These are phyloP conservation scores for Myrmophylax atrothorax DNA, from an alignment of 2,113 vertebrate species.

Conservation along the genomic window DNA sequence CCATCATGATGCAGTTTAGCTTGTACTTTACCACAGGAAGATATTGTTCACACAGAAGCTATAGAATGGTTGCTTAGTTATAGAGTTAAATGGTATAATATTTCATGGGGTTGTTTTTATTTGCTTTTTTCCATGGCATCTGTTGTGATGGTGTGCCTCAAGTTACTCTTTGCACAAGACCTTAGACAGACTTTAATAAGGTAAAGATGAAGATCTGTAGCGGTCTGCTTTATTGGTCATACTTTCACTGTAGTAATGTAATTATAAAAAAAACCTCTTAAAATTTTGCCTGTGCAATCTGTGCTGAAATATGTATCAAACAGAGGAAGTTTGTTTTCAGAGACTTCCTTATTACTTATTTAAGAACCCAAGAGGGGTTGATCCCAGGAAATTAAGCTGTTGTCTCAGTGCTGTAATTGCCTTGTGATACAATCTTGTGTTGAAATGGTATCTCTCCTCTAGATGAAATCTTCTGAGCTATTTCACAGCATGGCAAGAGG, in stretches of 20 bases:
- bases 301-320: not conserved
- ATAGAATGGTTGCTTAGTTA: not conserved
- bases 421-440: not conserved
- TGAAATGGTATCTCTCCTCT: slow-evolving; percentile 18
- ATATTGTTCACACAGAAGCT: not conserved
- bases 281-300: not conserved
- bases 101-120: not conserved
- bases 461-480: not conserved
- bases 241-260: not conserved
- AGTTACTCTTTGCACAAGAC: not conserved
- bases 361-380: not conserved
- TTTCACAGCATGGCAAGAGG: not conserved
- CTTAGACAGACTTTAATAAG: not conserved
- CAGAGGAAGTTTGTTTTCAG: not conserved
- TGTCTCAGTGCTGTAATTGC: slow-evolving; percentile 20
- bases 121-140: not conserved
- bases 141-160: not conserved
- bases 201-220: not conserved
- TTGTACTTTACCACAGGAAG: not conserved
- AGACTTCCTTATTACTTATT: not conserved
- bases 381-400: not conserved
- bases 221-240: not conserved
- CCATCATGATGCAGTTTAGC: not conserved
- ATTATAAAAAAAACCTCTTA: not conserved
- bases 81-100: not conserved